Base-by-base conservation (phyloP, 1,140 invertebrate species). In the Zelostemma sp. region DNA sequence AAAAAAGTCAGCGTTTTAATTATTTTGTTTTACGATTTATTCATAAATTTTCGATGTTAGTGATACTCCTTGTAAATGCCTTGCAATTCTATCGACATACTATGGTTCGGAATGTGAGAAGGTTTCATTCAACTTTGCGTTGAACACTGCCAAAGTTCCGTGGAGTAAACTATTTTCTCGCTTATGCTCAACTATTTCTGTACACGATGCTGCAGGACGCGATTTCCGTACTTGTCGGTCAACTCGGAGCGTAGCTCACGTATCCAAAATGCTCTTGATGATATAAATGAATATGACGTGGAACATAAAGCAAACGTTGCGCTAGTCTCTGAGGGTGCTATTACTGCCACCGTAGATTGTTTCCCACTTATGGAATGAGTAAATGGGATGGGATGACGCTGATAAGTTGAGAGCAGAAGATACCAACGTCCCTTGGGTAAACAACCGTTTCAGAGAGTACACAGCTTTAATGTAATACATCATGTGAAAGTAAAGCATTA, bases 81-180 rank as follows among this genome's bases (percentile, higher is more conserved):
- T n/a, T n/a, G n/a, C n/a, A n/a, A n/a, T n/a, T 28, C 25, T 3
- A 3, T 28, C 25, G 3, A 8, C 3, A 28, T 35, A 16, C 11
- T 14, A 17, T 43, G 41, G 14, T 17, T n/a, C n/a, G 11, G 33
- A 35, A 1, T 9, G 11, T 35, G 16, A 60, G 67, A 65, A 43
- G 48, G 61, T 62, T 70, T 70, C 68, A 70, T 70, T 70, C 57
- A 70, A 70, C 62, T 70, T 70, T 46, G 68, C 35, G 16, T 48
- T 38, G 46, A 62, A 65, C 15, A 57, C 61, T 28, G 58, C 12
- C 33, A 46, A 45, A 61, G 68, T 66, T 69, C 14, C 51, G 17
- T 46, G 58, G 60, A 69, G 59, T 69, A 46, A 25, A 59, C 35
- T 54, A 55, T 62, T 70, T 70, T 55, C 53, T 58, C 45, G 57